phyloP scores from a whole-genome alignment of 2,113 vertebrate species.

The Charadrius vociferus region DNA sequence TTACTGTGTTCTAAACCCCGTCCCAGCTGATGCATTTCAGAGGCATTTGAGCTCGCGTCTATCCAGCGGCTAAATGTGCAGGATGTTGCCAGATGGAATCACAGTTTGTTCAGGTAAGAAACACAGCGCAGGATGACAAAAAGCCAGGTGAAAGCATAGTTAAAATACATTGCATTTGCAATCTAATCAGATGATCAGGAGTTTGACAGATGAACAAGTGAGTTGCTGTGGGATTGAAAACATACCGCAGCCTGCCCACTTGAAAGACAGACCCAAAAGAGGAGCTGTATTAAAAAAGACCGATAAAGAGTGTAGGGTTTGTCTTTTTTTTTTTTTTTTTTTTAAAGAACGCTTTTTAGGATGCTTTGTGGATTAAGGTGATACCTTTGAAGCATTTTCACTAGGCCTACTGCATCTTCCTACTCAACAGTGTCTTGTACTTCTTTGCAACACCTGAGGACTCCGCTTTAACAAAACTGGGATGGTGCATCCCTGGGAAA shows the following conservation, averaged over 20 bases:
- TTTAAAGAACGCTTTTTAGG: not conserved
- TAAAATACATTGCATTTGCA: not conserved
- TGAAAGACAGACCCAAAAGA: not conserved
- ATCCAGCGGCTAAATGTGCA: not conserved
- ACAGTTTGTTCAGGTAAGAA: not conserved
- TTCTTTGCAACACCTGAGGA: not conserved
- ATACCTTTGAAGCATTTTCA: not conserved
- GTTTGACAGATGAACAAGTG: not conserved
- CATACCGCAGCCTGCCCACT: not conserved
- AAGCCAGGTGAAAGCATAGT: not conserved
- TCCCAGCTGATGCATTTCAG: constrained; percentile 33
- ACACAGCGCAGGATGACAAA: not conserved
- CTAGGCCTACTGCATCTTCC: not conserved
- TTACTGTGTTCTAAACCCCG: constrained; percentile 15
- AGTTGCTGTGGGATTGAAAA: not conserved
- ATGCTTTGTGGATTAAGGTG: not conserved
- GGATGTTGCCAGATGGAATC: not conserved
- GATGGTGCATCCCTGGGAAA: not conserved
- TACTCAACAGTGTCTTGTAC: not conserved
- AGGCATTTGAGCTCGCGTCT: not conserved
- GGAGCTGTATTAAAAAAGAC: not conserved
- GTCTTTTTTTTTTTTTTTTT: not conserved
- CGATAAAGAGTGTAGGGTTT: not conserved
- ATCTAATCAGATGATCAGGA: not conserved
- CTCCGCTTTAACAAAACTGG: not conserved